phyloP scores from a whole-genome alignment of 2,113 vertebrate species.

The Zosterops lateralis region DNA sequence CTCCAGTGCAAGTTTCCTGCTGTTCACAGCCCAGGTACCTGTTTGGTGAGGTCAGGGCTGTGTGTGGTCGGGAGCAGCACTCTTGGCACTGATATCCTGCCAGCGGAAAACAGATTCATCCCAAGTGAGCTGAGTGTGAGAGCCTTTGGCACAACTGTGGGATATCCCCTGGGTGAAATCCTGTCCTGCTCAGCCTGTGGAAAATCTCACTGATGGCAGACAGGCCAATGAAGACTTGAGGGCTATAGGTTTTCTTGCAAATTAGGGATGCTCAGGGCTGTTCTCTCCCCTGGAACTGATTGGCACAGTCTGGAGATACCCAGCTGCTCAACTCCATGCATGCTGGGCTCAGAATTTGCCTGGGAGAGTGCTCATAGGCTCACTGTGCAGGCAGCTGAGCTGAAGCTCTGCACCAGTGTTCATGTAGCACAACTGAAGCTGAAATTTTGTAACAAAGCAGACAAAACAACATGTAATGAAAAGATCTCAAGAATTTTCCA shows the following conservation, averaged over 20 bases:
- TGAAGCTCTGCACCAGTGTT: not conserved
- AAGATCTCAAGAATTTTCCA: not conserved
- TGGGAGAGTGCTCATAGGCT: not conserved
- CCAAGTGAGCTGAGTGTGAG: rapidly evolving
- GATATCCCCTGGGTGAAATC: not conserved
- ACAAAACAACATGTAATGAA: not conserved
- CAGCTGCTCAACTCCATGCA: not conserved
- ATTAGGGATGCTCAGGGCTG: not conserved
- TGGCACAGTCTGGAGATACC: not conserved
- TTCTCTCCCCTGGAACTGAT: not conserved
- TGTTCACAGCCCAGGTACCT: not conserved
- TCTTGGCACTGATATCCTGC: not conserved
- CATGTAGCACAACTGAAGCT: not conserved
- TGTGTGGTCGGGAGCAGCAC: rapidly evolving
- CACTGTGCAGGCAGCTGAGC: rapidly evolving
- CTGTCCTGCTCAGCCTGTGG: not conserved
- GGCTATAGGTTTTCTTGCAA: not conserved
- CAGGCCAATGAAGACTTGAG: rapidly evolving
- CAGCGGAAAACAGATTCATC: not conserved
- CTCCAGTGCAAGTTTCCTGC: not conserved
- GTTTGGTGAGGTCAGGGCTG: not conserved
- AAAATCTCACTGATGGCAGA: not conserved
- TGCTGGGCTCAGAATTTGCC: not conserved
- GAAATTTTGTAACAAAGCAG: not conserved
- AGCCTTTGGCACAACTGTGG: not conserved